Conservation (phyloP, 2,888 invertebrate species). For the Drosophila maculinotata region DNA sequence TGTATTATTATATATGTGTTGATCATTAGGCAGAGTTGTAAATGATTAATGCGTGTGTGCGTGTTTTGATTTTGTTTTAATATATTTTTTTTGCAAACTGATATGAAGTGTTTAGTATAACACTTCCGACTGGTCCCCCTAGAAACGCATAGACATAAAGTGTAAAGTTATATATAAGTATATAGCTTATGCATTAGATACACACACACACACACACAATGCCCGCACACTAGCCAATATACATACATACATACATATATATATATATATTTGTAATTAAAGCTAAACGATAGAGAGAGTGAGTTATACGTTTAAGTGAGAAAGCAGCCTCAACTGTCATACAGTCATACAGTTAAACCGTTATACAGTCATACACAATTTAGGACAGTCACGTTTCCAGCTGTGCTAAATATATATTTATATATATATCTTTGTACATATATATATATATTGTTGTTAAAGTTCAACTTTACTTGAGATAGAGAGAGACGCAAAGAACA, state of each 20-base stretch:
- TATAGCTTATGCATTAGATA: neutral
- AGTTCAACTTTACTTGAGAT: conserved; percentile 18
- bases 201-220: conserved; percentile 3
- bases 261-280: conserved; percentile 40
- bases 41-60: conserved; percentile 7
- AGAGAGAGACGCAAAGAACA: neutral
- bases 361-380: conserved; percentile 46
- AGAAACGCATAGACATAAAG: conserved; percentile 19
- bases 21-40: conserved; percentile 18
- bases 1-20: conserved; percentile 55
- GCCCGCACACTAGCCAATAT: conserved; percentile 11
- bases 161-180: conserved; percentile 19
- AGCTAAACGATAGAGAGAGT: conserved; percentile 16
- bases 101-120: conserved; percentile 45
- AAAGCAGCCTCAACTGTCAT: conserved; percentile 54
- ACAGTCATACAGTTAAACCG: conserved; percentile 52
- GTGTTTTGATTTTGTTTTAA: conserved; percentile 8
- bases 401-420: conserved; percentile 28
- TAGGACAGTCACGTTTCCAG: conserved; percentile 21
- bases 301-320: conserved; percentile 36
- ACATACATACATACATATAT: conserved; percentile 7
- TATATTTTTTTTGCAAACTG: conserved; percentile 14
- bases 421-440: neutral
- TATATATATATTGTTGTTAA: conserved; percentile 31
- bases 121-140: conserved; percentile 56